phyloP scores from a whole-genome alignment of 2,113 vertebrate genomes.

The Orycteropus afer region DNA sequence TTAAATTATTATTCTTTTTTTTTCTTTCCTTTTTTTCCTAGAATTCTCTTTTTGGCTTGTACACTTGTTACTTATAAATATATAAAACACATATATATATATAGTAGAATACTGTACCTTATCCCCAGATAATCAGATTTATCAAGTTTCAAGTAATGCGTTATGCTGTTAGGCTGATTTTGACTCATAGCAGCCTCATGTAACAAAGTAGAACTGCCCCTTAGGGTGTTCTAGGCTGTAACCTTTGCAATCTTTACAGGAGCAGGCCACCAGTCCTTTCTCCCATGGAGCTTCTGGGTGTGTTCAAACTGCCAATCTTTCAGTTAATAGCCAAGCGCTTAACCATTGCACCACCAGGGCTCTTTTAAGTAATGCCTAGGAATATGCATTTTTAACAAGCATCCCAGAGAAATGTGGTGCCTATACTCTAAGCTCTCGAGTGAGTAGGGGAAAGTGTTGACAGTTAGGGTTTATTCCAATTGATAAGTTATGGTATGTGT shows the following conservation, averaged over 20 bases:
- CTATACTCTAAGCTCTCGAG: background rate
- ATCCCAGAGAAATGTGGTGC: background rate
- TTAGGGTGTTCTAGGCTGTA: background rate
- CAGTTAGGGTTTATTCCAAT: background rate
- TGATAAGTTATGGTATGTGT: too few species aligned
- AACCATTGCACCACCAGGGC: background rate
- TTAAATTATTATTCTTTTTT: too few species aligned
- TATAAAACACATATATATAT: background rate
- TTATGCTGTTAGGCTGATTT: background rate
- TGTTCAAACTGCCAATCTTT: background rate
- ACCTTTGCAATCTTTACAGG: background rate
- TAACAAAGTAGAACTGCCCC: background rate
- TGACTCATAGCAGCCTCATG: background rate
- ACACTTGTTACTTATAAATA: too few species aligned
- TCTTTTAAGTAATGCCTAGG: background rate
- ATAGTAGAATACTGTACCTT: background rate
- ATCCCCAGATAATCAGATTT: background rate
- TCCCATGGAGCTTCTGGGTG: background rate
- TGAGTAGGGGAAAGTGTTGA: background rate
- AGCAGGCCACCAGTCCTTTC: background rate
- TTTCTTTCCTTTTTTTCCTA: too few species aligned
- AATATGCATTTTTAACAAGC: background rate
- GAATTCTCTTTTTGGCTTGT: too few species aligned
- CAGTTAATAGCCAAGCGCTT: background rate
- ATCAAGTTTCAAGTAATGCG: background rate